phyloP scores from a whole-genome alignment of 2,113 vertebrate species.

The Shinisaurus crocodilurus region DNA sequence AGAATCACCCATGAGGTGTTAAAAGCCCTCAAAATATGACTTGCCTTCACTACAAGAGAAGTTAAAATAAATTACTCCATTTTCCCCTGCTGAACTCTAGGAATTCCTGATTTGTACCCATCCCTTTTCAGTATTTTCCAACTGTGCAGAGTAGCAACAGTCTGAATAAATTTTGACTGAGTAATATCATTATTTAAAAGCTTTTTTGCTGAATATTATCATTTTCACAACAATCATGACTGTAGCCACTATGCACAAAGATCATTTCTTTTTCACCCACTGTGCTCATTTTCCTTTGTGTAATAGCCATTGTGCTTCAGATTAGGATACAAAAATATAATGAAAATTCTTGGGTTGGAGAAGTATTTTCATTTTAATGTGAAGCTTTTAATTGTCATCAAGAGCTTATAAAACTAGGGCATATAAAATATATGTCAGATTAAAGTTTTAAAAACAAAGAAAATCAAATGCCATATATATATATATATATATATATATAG shows the following conservation, averaged over 20 bases:
- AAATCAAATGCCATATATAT: not conserved
- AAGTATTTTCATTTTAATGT: not conserved
- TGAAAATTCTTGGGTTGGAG: not conserved
- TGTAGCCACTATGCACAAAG: not conserved
- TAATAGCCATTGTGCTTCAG: not conserved
- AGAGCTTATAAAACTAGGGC: not conserved
- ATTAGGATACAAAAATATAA: constrained; percentile 2
- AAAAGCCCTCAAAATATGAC: constrained; percentile 8
- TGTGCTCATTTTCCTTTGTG: constrained; percentile 15
- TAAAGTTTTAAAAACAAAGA: not conserved
- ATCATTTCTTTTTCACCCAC: constrained; percentile 6
- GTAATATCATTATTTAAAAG: not conserved
- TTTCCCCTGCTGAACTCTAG: not conserved
- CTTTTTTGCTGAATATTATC: not conserved
- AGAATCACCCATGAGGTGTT: not conserved
- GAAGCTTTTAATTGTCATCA: not conserved
- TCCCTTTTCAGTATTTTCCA: constrained; percentile 6
- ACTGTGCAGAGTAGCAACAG: not conserved
- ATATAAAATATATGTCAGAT: not conserved
- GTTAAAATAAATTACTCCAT: not conserved
- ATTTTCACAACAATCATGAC: constrained; percentile 8
- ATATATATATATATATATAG: not conserved
- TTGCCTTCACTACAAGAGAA: not conserved
- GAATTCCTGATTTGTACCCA: constrained; percentile 14
- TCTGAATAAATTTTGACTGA: not conserved